These are phyloP conservation scores for Pseudoatta argentina DNA, from an alignment of 1,140 invertebrate species.

Conservation along the genomic window DNA sequence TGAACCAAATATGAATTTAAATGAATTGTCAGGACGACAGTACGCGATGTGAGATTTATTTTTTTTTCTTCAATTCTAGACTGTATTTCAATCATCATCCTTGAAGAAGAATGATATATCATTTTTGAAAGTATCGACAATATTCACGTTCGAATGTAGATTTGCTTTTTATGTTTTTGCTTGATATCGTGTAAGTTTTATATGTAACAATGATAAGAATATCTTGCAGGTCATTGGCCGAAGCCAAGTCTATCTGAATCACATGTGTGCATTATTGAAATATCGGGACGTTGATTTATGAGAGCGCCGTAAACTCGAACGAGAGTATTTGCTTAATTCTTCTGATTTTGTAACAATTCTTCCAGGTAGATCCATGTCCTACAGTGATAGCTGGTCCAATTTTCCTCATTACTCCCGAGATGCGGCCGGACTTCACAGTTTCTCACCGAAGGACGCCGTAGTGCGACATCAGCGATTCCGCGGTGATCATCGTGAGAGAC, in stretches of 20 bases:
- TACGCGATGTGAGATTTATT: background rate
- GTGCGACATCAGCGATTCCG: conserved; percentile 70
- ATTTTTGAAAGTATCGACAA: conserved; percentile 1
- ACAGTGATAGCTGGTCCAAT: conserved; percentile 66
- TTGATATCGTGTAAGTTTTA: conserved; percentile 10
- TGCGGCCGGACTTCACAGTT: conserved; percentile 35
- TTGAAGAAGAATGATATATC: background rate
- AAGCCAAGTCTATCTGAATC: background rate
- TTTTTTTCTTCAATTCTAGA: background rate
- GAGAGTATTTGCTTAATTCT: conserved; percentile 11
- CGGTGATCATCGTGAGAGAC: conserved; percentile 67
- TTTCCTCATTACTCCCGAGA: conserved; percentile 67
- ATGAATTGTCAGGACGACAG: background rate
- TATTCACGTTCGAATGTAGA: conserved; percentile 21
- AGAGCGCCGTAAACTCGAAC: conserved; percentile 2
- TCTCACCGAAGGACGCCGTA: conserved; percentile 68
- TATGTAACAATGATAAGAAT: conserved; percentile 13
- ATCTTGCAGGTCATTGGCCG: conserved; percentile 21
- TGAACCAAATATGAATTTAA: background rate
- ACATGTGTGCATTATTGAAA: conserved; percentile 36
- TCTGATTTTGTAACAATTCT: conserved; percentile 70
- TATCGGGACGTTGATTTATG: conserved; percentile 28
- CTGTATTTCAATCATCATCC: background rate
- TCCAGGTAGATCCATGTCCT: conserved; percentile 68
- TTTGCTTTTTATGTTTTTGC: conserved; percentile 52